phyloP scores from a whole-genome alignment of 2,888 invertebrate species.

The Parelbella ahira region DNA sequence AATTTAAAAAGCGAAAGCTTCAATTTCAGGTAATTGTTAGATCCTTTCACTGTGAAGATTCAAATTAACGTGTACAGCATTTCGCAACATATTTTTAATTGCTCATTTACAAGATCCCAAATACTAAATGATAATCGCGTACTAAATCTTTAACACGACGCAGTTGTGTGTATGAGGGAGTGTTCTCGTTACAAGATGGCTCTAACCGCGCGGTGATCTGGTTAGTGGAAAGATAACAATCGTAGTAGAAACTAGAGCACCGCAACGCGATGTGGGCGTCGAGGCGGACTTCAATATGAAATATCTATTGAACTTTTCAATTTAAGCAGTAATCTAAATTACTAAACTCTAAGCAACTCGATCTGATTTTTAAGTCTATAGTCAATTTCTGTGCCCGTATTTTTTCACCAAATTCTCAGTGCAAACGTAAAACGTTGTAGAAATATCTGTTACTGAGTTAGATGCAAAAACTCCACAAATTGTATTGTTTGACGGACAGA shows the following conservation, averaged over 20 bases:
- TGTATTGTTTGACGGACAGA: no score
- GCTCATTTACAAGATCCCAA: not conserved
- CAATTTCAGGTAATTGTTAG: no score
- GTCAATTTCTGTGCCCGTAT: no score
- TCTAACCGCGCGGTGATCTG: slow-evolving; percentile 14
- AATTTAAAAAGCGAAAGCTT: no score
- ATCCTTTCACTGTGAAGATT: no score
- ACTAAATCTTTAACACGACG: not conserved
- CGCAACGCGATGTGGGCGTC: slow-evolving; percentile 15
- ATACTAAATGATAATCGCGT: slow-evolving; percentile 4
- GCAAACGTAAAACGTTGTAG: no score
- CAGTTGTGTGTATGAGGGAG: not conserved
- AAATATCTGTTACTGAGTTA: no score
- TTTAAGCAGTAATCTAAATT: not conserved
- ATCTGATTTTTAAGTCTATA: not conserved
- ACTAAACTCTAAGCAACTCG: not conserved
- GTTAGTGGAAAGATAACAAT: slow-evolving; percentile 17
- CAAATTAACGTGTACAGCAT: no score
- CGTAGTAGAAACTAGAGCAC: slow-evolving; percentile 11
- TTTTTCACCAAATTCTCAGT: no score
- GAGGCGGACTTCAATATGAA: slow-evolving; percentile 6
- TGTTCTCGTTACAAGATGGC: slow-evolving; percentile 3
- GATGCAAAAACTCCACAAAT: no score
- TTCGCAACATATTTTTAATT: not conserved
- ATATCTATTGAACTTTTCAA: not conserved